A percentile compares a stretch with the other conserved stretches of the same genome.
Evolutionary conservation across 2,113 vertebrate genomes (phyloP).

Genomic region (Pelecanoides urinatrix): DNA sequence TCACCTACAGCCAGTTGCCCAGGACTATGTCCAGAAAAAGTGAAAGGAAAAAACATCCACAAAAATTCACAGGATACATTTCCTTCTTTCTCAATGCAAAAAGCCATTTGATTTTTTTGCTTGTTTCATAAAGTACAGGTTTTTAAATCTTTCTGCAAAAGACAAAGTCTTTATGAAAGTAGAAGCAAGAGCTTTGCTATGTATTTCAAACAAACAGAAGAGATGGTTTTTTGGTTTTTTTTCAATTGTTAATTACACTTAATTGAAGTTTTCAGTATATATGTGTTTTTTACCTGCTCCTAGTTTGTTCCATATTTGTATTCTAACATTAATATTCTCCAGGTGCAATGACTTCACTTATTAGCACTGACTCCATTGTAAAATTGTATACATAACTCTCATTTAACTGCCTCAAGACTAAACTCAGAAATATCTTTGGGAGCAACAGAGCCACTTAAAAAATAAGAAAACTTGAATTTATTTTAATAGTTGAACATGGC

Average conservation of each 20-base stretch:
- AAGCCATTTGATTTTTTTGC: fast-evolving
- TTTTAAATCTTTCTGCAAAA: not conserved
- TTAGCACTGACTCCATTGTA: not conserved
- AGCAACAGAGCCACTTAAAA: not conserved
- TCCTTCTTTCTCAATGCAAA: not conserved
- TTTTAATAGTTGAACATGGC: not conserved
- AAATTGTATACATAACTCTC: not conserved
- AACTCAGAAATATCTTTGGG: not conserved
- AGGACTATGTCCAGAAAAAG: not conserved
- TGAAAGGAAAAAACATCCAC: not conserved
- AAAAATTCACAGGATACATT: not conserved
- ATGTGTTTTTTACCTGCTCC: not conserved
- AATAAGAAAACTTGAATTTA: not conserved
- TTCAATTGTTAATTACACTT: not conserved
- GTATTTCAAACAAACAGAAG: not conserved
- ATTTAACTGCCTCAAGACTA: not conserved
- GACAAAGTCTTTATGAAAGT: not conserved
- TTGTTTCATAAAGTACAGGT: not conserved
- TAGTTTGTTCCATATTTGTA: not conserved
- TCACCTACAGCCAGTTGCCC: not conserved
- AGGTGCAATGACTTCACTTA: not conserved
- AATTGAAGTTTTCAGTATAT: not conserved
- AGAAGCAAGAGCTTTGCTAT: not conserved
- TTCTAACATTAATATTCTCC: not conserved
- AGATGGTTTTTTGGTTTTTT: fast-evolving